These are phyloP conservation scores for Dioctria rufipes DNA, from an alignment of 2,888 invertebrate genomes.

Conservation along the genomic window DNA sequence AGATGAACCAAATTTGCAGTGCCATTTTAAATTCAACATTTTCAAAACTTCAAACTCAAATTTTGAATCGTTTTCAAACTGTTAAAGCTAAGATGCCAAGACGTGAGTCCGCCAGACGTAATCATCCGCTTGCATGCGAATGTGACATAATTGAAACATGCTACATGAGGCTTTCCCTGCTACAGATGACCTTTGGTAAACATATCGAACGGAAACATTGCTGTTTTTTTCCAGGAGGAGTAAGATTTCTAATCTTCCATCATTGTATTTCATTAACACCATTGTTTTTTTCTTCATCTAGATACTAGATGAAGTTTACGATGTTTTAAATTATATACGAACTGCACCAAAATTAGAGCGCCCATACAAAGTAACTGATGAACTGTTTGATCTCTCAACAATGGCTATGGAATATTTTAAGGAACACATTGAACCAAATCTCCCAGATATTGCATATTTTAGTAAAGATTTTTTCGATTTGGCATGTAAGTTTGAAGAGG, in stretches of 20 bases:
- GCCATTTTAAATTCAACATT: slow-evolving; percentile 88
- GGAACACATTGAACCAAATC: slow-evolving; percentile 90
- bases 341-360: slow-evolving; percentile 85
- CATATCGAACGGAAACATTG: slow-evolving; percentile 94
- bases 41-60: slow-evolving; percentile 86
- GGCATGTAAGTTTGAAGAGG: slow-evolving; percentile 66
- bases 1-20: slow-evolving; percentile 86
- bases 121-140: slow-evolving; percentile 91
- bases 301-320: slow-evolving; percentile 93
- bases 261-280: not conserved
- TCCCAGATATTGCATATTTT: slow-evolving; percentile 91
- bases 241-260: slow-evolving; percentile 69
- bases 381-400: slow-evolving; percentile 93
- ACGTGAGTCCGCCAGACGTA: slow-evolving; percentile 88
- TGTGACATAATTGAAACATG: slow-evolving; percentile 94
- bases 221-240: slow-evolving; percentile 96
- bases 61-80: slow-evolving; percentile 86
- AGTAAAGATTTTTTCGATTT: slow-evolving; percentile 85
- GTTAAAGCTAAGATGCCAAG: slow-evolving; percentile 94
- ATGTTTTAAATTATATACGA: slow-evolving; percentile 87
- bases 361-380: slow-evolving; percentile 94
- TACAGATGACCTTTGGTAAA: slow-evolving; percentile 96
- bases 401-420: slow-evolving; percentile 99
- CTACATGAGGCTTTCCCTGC: slow-evolving; percentile 90
- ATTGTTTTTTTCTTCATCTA: slow-evolving; percentile 67